Conservation (phyloP, 2,888 invertebrate genomes). For the Schizotus pectinicornis region DNA sequence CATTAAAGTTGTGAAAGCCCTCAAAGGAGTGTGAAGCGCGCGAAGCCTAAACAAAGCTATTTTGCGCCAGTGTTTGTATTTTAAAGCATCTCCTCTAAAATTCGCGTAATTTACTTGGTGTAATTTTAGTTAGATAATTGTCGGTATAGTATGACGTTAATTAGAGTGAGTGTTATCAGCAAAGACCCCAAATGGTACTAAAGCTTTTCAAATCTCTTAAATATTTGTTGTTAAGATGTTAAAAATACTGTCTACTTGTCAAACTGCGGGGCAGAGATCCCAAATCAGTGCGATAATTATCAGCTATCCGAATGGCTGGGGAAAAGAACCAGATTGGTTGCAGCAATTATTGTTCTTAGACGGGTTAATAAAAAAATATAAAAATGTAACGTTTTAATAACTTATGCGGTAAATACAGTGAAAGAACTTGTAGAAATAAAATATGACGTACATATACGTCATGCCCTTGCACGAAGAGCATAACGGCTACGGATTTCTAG, state of each 20-base stretch:
- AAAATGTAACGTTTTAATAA: too few species aligned
- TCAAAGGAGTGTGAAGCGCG: slow-evolving; percentile 34
- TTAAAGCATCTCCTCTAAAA: background rate
- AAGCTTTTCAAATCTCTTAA: background rate
- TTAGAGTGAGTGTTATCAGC: slow-evolving; percentile 47
- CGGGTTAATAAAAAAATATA: too few species aligned
- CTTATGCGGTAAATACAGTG: slow-evolving; percentile 18
- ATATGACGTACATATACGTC: slow-evolving; percentile 59
- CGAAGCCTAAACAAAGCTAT: slow-evolving; percentile 5
- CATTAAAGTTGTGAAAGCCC: slow-evolving; percentile 45
- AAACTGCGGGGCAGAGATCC: background rate
- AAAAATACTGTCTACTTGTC: background rate
- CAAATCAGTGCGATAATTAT: slow-evolving; percentile 3
- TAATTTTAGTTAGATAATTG: background rate
- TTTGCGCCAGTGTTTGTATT: background rate
- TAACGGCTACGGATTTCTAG: slow-evolving; percentile 53
- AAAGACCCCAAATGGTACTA: slow-evolving; percentile 47
- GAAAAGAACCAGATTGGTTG: background rate
- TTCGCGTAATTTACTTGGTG: background rate
- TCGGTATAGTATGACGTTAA: slow-evolving; percentile 42
- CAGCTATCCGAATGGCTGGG: background rate
- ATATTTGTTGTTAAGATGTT: slow-evolving; percentile 6
- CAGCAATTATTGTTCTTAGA: background rate
- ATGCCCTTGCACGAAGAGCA: slow-evolving; percentile 55
- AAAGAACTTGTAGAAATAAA: slow-evolving; percentile 27